Base-by-base conservation (phyloP, 2,797 vertebrate genomes). In the Xenentodon cancila region DNA sequence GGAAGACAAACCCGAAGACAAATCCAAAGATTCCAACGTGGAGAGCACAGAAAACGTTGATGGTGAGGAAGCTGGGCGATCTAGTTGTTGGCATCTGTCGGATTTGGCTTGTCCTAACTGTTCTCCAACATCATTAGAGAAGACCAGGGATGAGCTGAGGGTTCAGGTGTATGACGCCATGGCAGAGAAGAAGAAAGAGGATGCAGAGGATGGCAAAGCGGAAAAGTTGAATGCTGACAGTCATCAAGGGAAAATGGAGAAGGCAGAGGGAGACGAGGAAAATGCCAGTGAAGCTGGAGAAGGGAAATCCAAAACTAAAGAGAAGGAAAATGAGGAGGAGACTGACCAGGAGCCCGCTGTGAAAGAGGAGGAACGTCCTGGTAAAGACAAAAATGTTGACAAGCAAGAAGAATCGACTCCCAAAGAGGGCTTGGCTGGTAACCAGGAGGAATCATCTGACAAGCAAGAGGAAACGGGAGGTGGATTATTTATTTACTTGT, bases 81-180 rank as follows among this genome's bases (percentile, higher is more conserved):
- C 19, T 8, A 4, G 9, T n/a, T 27, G 2, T 3, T 18, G 15
- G 6, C 8, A 1, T 25, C 16, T 5, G 4, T 16, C 12, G 43
- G 5, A 9, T 27, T 9, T 5, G 0, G 22, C n/a, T 32, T 1
- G 1, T 40, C 34, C 6, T 13, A 3, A 51, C 12, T 19, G 1
- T 49, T 0, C 1, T 72, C 6, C 25, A 0, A 7, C 9, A 2
- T 32, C 1, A 2, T 64, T 95, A 99, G 98, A 99, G 91, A 94
- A 95, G 93, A 92, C 95, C 79, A 96, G 95, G 88, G 95, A 97
- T 73, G 95, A 97, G 89, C 95, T 99, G 87, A 95, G 96, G 91
- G 95, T 93, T 84, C 96, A 98, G 93, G 96, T 98, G 80, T 98
- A 97, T 71, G 95, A 97, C 67, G 95, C 97, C 85, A 97, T 97